A percentile compares a stretch with the other conserved stretches of the same genome.
Evolutionary conservation across 2,888 invertebrate genomes (phyloP).

Genomic region (Pandemis cinnamomeana): DNA sequence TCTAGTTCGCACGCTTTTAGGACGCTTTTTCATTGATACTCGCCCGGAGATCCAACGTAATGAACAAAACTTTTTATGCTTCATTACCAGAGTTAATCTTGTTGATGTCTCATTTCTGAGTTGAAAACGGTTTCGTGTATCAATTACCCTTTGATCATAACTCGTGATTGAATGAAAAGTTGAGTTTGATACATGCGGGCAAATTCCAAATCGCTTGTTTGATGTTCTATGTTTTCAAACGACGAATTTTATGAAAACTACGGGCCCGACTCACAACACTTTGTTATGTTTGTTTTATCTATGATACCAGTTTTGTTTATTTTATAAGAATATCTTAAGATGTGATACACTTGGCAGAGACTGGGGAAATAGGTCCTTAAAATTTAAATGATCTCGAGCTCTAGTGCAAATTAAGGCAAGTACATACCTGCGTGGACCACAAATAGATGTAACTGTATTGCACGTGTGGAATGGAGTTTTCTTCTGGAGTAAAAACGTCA

Average conservation of each 20-base stretch:
- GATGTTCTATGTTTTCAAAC: neutral
- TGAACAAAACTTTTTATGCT: constrained; percentile 14
- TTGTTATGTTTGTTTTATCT: too few relatives aligned
- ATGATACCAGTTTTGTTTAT: too few relatives aligned
- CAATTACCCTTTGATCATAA: constrained; percentile 5
- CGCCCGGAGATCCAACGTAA: neutral
- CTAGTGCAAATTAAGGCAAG: too few relatives aligned
- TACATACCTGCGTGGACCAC: too few relatives aligned
- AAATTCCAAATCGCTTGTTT: neutral
- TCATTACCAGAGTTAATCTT: neutral
- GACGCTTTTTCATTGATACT: constrained; percentile 29
- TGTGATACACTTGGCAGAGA: too few relatives aligned
- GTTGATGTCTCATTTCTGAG: neutral
- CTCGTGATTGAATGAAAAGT: neutral
- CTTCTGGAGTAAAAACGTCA: too few relatives aligned
- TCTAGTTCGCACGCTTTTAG: constrained; percentile 45
- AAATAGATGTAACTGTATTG: too few relatives aligned
- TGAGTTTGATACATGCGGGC: neutral
- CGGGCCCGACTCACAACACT: too few relatives aligned
- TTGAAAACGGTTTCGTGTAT: neutral
- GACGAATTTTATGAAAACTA: neutral
- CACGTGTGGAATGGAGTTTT: too few relatives aligned
- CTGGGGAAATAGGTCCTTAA: neutral
- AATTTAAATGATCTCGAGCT: neutral
- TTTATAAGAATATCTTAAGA: too few relatives aligned